phyloP scores from a whole-genome alignment of 2,888 invertebrate species.

The Eristalis intricaria region DNA sequence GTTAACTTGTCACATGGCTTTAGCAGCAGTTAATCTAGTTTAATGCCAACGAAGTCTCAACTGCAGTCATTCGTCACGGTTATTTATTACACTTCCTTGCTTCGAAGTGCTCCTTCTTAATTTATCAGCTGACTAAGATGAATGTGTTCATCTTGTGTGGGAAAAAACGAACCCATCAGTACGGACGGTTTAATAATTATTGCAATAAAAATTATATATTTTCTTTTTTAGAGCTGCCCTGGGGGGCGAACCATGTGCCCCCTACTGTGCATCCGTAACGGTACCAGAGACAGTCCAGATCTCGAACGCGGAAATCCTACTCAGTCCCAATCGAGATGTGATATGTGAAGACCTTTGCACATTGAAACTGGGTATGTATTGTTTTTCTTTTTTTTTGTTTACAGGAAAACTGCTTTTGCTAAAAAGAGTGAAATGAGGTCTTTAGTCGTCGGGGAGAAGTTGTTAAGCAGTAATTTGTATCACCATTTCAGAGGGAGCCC shows the following conservation, averaged over 20 bases:
- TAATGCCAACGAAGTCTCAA: background rate
- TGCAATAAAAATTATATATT: background rate
- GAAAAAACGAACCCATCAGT: background rate
- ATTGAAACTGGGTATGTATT: conserved; percentile 83
- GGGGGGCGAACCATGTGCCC: conserved; percentile 78
- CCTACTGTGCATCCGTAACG: conserved; percentile 74
- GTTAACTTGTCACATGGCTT: background rate
- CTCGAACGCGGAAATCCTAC: conserved; percentile 69
- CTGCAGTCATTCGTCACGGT: background rate
- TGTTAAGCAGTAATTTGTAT: too few relatives aligned
- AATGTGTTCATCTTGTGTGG: background rate
- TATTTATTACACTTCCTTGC: background rate
- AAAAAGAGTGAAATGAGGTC: too few relatives aligned
- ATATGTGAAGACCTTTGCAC: conserved; percentile 85
- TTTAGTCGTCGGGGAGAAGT: too few relatives aligned
- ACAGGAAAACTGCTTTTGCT: background rate
- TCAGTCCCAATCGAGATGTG: conserved; percentile 73
- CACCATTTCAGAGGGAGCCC: too few relatives aligned
- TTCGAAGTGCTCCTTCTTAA: background rate
- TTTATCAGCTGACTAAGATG: background rate
- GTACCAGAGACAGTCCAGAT: conserved; percentile 68
- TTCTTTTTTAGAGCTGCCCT: conserved; percentile 78
- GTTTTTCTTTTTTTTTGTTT: conserved; percentile 2
- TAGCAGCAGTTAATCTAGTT: background rate
- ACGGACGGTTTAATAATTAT: conserved; percentile 14